A percentile compares a stretch with the other conserved stretches of the same genome.
These are phyloP conservation scores for Pimpla rufipes DNA, from an alignment of 2,888 invertebrate species.

Conservation along the genomic window DNA sequence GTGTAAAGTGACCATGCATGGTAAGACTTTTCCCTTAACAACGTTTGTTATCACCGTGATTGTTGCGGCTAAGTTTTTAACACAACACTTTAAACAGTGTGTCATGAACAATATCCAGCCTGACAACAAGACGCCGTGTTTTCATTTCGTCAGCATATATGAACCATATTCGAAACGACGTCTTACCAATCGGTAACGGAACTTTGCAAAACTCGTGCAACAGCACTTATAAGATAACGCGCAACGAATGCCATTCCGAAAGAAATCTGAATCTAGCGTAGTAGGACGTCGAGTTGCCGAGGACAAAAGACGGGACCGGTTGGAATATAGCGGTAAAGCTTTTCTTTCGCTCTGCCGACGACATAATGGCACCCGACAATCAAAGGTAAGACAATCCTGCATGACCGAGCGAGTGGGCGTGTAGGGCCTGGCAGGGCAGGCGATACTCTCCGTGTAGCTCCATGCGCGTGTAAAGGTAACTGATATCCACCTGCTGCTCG, in stretches of 20 bases:
- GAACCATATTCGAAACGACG: too few species aligned
- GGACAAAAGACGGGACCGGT: constrained; percentile 74
- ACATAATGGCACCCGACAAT: constrained; percentile 73
- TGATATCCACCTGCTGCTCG: constrained; percentile 66
- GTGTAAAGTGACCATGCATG: too few species aligned
- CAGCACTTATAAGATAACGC: neutral
- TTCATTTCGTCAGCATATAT: too few species aligned
- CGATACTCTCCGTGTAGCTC: constrained; percentile 25
- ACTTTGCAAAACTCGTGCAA: neutral
- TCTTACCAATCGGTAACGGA: neutral
- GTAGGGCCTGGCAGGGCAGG: constrained; percentile 10
- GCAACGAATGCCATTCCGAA: constrained; percentile 30
- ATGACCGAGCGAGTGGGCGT: constrained; percentile 76
- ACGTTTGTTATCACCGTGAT: too few species aligned
- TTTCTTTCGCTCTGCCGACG: constrained; percentile 73
- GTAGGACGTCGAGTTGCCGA: constrained; percentile 28
- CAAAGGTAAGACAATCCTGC: constrained; percentile 83
- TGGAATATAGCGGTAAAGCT: constrained; percentile 70
- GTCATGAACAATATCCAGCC: too few species aligned
- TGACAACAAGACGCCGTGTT: too few species aligned
- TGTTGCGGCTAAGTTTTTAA: too few species aligned
- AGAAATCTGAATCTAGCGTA: constrained; percentile 76
- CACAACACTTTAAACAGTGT: too few species aligned
- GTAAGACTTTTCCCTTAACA: too few species aligned
- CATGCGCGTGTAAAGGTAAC: constrained; percentile 56